Percentiles rank a stretch among this genome's conserved stretches.
phyloP scores from a whole-genome alignment of 2,113 vertebrate species.

The Gambusia affinis region DNA sequence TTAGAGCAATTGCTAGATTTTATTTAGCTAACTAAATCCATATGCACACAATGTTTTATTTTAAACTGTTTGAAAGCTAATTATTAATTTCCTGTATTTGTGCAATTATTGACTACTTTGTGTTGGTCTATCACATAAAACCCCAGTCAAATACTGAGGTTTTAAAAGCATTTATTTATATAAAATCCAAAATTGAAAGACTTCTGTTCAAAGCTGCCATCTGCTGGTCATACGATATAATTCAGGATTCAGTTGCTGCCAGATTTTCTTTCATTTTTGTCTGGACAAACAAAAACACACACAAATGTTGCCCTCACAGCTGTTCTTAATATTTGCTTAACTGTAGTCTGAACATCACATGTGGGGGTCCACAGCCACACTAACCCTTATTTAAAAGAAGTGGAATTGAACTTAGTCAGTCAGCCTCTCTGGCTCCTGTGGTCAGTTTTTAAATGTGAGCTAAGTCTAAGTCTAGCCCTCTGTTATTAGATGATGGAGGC shows the following conservation, averaged over 20 bases:
- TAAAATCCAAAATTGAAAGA: background rate
- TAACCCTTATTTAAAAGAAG: slow-evolving; percentile 1
- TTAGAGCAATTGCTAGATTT: background rate
- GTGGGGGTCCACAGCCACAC: background rate
- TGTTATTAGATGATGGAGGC: slow-evolving; percentile 49
- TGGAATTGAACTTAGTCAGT: slow-evolving; percentile 41
- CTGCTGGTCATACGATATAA: background rate
- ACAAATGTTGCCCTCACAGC: background rate
- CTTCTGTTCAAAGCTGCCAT: background rate
- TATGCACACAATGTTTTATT: too few relatives aligned
- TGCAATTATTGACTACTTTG: too few relatives aligned
- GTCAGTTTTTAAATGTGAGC: slow-evolving; percentile 43
- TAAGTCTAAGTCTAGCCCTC: slow-evolving; percentile 22
- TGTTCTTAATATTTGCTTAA: background rate
- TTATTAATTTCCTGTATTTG: too few relatives aligned
- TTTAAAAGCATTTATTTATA: background rate
- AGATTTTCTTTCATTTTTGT: background rate
- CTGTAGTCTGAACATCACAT: background rate
- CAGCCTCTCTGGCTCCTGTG: slow-evolving; percentile 53
- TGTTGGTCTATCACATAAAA: background rate
- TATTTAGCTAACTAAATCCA: too few relatives aligned
- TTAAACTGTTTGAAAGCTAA: too few relatives aligned
- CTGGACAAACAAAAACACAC: background rate
- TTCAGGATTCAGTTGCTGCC: background rate
- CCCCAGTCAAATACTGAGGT: background rate